Conservation (phyloP, 2,113 vertebrate species). For the Anhinga anhinga region DNA sequence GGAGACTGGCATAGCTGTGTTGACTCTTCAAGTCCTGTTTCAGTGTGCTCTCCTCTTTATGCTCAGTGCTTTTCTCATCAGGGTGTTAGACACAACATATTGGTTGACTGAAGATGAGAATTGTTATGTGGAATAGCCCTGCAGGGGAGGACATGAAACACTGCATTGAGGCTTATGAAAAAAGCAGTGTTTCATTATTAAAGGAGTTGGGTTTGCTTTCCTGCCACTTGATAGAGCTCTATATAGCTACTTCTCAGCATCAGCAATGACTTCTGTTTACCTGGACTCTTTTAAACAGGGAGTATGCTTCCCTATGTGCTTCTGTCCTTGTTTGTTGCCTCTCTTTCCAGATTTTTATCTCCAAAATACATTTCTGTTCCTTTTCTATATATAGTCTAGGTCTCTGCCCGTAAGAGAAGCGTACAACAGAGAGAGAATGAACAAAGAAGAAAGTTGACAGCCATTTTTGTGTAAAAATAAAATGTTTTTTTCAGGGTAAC, state of each 20-base stretch:
- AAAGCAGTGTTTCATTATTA: not conserved
- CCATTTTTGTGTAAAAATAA: not conserved
- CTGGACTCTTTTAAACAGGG: not conserved
- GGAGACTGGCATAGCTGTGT: not conserved
- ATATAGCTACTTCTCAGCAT: not conserved
- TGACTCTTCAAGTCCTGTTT: not conserved
- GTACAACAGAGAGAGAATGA: not conserved
- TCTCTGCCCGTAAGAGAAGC: not conserved
- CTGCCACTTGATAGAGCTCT: not conserved
- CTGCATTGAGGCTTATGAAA: not conserved
- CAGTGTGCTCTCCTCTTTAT: not conserved
- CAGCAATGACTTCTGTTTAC: not conserved
- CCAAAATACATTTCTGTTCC: not conserved
- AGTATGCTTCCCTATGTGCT: not conserved
- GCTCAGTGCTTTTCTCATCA: not conserved
- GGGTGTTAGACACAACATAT: not conserved
- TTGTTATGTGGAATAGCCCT: not conserved
- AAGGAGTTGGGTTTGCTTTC: not conserved
- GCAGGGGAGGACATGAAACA: not conserved
- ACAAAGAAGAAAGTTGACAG: not conserved
- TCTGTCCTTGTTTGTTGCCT: not conserved
- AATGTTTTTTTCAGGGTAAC: not conserved
- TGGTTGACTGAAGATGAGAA: not conserved
- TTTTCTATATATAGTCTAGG: not conserved
- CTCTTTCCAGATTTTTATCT: not conserved